These are phyloP conservation scores for Sebastes elongatus DNA, from an alignment of 2,797 vertebrate genomes.

Conservation along the genomic window DNA sequence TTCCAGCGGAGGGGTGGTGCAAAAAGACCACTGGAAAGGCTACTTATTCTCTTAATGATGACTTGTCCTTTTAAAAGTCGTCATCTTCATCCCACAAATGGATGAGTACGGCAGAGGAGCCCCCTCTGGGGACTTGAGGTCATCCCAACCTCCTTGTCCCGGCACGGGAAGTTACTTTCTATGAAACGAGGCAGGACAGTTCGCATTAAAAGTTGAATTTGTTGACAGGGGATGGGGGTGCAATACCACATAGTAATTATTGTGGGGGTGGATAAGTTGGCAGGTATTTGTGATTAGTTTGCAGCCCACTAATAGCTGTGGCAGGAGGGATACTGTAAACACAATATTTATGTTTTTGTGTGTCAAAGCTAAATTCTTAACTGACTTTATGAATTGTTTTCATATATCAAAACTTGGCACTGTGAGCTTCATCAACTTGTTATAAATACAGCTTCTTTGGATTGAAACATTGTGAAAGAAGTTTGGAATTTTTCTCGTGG, in stretches of 20 bases:
- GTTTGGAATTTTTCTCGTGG: conserved; percentile 66
- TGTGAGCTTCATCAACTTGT: conserved; percentile 12
- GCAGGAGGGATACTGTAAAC: conserved; percentile 26
- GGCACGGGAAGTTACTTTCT: conserved; percentile 75
- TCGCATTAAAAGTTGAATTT: conserved; percentile 65
- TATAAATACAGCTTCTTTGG: conserved; percentile 29
- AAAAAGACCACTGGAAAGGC: conserved; percentile 82
- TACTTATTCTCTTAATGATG: conserved; percentile 86
- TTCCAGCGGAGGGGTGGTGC: conserved; percentile 71
- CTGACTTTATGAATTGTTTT: conserved; percentile 29
- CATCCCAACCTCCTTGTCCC: conserved; percentile 74
- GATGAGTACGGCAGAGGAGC: conserved; percentile 74
- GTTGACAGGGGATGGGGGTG: conserved; percentile 35
- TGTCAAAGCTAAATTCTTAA: conserved; percentile 1
- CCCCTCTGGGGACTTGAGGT: conserved; percentile 78
- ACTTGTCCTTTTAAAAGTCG: conserved; percentile 86
- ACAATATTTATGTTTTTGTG: conserved; percentile 30
- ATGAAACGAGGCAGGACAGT: conserved; percentile 67
- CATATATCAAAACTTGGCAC: conserved; percentile 6
- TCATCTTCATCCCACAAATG: conserved; percentile 83
- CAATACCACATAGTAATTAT: conserved; percentile 45
- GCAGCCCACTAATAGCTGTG: conserved; percentile 35
- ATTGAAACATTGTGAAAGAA: conserved; percentile 68
- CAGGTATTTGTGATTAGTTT: conserved; percentile 60
- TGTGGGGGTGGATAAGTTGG: conserved; percentile 41